These are phyloP conservation scores for Gryllus longicercus DNA, from an alignment of 2,888 invertebrate species.

Conservation along the genomic window DNA sequence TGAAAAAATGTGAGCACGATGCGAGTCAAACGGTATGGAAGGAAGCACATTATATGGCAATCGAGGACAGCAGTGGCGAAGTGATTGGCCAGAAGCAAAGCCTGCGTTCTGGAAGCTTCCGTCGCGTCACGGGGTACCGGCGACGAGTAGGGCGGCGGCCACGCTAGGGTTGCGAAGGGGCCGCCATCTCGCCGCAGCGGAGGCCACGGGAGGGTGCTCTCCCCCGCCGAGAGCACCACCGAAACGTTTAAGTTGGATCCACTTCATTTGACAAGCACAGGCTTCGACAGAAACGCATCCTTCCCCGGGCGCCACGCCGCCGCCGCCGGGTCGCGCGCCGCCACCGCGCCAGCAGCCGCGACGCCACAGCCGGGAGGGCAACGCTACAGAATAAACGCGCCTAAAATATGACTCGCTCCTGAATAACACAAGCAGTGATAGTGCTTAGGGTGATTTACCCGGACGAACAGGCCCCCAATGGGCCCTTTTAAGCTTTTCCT, in stretches of 20 bases:
- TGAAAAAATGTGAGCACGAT: too few relatives aligned
- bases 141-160: too few relatives aligned
- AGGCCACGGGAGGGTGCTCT: neutral
- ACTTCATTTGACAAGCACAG: neutral
- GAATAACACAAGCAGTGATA: slow-evolving; percentile 8
- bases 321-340: neutral
- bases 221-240: neutral
- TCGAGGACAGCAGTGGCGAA: too few relatives aligned
- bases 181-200: too few relatives aligned
- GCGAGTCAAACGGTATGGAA: too few relatives aligned
- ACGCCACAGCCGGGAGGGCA: too few relatives aligned
- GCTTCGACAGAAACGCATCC: neutral
- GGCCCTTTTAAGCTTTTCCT: neutral
- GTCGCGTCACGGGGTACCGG: too few relatives aligned
- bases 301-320: neutral
- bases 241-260: neutral
- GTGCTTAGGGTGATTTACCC: slow-evolving; percentile 17
- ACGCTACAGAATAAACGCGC: neutral
- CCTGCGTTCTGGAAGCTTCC: too few relatives aligned
- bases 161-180: too few relatives aligned
- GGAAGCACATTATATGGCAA: too few relatives aligned
- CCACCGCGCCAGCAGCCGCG: neutral
- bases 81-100: too few relatives aligned
- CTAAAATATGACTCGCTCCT: slow-evolving; percentile 9
- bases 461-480: neutral